phyloP scores from a whole-genome alignment of 2,888 invertebrate species.

The Drosophila parthenogenetica region DNA sequence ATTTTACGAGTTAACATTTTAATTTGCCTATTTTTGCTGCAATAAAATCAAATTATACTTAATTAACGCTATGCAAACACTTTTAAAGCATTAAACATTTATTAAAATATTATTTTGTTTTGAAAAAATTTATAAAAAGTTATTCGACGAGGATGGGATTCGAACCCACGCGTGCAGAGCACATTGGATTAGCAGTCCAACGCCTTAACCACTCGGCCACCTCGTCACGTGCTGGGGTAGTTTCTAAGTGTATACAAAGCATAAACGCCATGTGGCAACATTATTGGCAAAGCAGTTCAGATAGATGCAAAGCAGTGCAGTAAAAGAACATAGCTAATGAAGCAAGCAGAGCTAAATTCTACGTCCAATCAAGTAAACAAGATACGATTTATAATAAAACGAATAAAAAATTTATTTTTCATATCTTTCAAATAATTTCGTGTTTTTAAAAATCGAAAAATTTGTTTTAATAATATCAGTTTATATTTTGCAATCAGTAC shows the following conservation, averaged over 20 bases:
- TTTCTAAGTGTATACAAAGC: constrained; percentile 16
- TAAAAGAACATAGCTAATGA: background rate
- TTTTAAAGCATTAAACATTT: background rate
- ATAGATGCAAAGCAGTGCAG: constrained; percentile 23
- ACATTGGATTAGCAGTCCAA: constrained; percentile 95
- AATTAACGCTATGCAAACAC: background rate
- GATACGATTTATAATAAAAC: background rate
- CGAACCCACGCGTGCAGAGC: constrained; percentile 95
- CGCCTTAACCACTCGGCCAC: constrained; percentile 95
- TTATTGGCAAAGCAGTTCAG: constrained; percentile 26
- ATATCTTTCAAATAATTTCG: background rate
- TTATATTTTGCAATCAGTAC: background rate
- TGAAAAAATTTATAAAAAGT: constrained; percentile 41
- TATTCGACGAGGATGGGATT: constrained; percentile 91
- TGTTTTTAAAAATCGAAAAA: background rate
- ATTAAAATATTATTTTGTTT: background rate
- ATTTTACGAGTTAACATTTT: background rate
- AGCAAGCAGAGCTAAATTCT: background rate
- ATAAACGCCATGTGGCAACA: background rate
- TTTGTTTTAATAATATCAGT: background rate
- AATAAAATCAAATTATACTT: background rate
- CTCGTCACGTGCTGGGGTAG: constrained; percentile 91
- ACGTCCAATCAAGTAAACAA: background rate
- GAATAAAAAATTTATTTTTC: background rate
- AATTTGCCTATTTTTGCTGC: background rate